Base-by-base conservation (phyloP, 2,113 vertebrate genomes). In the Sitta europaea region DNA sequence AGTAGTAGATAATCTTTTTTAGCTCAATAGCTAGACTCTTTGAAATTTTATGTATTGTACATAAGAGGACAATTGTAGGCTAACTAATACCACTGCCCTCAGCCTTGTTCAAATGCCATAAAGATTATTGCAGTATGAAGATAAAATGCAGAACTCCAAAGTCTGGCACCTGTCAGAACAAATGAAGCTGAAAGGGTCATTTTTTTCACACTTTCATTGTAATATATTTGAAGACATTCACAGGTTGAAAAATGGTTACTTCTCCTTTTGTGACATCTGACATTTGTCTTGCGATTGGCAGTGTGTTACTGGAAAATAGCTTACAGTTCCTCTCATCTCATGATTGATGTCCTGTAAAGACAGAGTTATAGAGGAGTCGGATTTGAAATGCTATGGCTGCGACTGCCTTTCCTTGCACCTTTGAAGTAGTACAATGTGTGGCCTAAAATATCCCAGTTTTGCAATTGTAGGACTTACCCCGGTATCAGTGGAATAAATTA, bases 221-320 rank as follows among this genome's bases (percentile, higher is more conserved):
- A 95, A 91, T 72, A 12, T 42, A 93, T 90, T 72, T 89, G 90
- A 94, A 96, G 96, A 96, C 91, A 84, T 45, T 92, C 78, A 22
- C 62, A 57, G 86, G 90, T 31, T 97, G 96, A 96, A 91, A 97
- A 96, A 97, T 90, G 78, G 93, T 84, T 85, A 71, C 93, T 92
- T 93, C 92, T 40, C 13, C 12, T 73, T 90, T 83, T 61, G 72
- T 47, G 74, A 90, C 91, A 87, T 96, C 91, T 90, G 96, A 96
- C 77, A 88, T 96, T 92, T 88, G 96, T 98, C 96, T 95, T 82
- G 76, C 88, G 63, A 95, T 82, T 92, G 97, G 94, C 96, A 95
- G 86, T 28, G 86, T 92, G 86, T 90, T 91, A 83, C 92, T 88
- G 90, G 96, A 92, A 94, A 96, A 94, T 47, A 92, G 96, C 92